phyloP scores from a whole-genome alignment of 1,140 invertebrate species.

The Drosophila gunungcola region DNA sequence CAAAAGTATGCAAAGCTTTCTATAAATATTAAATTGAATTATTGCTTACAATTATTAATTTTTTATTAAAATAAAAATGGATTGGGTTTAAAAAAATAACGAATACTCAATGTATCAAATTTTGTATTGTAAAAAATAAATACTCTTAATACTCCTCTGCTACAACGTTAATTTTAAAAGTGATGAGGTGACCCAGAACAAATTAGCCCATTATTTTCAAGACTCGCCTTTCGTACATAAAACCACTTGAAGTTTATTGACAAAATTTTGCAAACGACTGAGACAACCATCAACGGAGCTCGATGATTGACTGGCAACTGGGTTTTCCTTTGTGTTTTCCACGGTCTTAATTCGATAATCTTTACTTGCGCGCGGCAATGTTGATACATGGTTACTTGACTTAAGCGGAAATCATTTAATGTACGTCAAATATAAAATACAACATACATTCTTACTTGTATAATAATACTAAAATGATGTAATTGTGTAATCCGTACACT shows the following conservation, averaged over 20 bases:
- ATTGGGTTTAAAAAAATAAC: too few relatives aligned
- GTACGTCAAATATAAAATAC: conserved; percentile 69
- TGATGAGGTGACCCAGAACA: neutral
- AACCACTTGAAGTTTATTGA: conserved; percentile 52
- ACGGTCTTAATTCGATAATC: conserved; percentile 35
- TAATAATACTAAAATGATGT: conserved; percentile 56
- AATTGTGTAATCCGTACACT: conserved; percentile 49
- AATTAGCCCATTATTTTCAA: neutral
- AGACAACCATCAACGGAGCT: conserved; percentile 47
- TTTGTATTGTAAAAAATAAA: too few relatives aligned
- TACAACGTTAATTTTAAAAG: neutral
- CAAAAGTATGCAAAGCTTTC: too few relatives aligned
- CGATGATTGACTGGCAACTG: conserved; percentile 49
- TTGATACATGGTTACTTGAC: conserved; percentile 53
- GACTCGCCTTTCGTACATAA: conserved; percentile 33
- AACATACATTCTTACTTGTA: conserved; percentile 67
- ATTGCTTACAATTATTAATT: too few relatives aligned
- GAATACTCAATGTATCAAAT: too few relatives aligned
- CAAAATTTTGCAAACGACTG: conserved; percentile 47
- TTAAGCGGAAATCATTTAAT: conserved; percentile 72
- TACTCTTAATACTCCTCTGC: too few relatives aligned
- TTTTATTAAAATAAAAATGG: too few relatives aligned
- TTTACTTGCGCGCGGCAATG: conserved; percentile 47
- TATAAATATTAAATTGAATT: too few relatives aligned
- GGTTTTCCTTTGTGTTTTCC: neutral